Percentiles rank a stretch among this genome's conserved stretches.
Evolutionary conservation across 2,888 invertebrate genomes (phyloP).

Genomic region (Congeria kusceri): DNA sequence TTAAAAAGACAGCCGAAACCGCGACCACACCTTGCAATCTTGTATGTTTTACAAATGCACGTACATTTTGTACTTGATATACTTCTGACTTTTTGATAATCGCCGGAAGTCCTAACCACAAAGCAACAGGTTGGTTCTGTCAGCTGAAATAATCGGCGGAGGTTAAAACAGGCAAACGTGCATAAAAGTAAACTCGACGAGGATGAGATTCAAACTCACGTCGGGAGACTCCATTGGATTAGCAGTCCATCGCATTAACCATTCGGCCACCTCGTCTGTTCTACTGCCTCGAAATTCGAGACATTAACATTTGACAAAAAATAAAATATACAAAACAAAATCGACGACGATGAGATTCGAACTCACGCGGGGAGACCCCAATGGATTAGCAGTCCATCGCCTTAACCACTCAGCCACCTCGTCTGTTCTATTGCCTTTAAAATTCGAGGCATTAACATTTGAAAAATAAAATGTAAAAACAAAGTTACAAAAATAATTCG

Average conservation of each 20-base stretch:
- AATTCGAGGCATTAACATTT: background rate
- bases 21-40: no score
- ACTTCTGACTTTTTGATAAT: no score
- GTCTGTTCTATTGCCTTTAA: background rate
- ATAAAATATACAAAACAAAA: background rate
- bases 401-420: conserved; percentile 4
- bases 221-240: conserved; percentile 7
- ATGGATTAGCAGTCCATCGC: background rate
- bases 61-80: no score
- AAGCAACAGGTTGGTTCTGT: no score
- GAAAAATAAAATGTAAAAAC: background rate
- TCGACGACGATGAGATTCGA: conserved; percentile 4
- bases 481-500: background rate
- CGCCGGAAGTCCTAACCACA: no score
- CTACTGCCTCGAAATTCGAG: background rate
- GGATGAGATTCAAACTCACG: conserved; percentile 7
- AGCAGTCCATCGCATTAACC: conserved; percentile 8
- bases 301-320: background rate
- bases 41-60: no score
- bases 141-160: no score
- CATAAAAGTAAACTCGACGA: no score
- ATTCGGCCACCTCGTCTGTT: conserved; percentile 6
- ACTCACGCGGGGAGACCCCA: conserved; percentile 5
- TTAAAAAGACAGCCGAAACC: no score
- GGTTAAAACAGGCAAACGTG: no score